Base-by-base conservation (phyloP, 2,888 invertebrate genomes). In the Drosophila diplacantha region DNA sequence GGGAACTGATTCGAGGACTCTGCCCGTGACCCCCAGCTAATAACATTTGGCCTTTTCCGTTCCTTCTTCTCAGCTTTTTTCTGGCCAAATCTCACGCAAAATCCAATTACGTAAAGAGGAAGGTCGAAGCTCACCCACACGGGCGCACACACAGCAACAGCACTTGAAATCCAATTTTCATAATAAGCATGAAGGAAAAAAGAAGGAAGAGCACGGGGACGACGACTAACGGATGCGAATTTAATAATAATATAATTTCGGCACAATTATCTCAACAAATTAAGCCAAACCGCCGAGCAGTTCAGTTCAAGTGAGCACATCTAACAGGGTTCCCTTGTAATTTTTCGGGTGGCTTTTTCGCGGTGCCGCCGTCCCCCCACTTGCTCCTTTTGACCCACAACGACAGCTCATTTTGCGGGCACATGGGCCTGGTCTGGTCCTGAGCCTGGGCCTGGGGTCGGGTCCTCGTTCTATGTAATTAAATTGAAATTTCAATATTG, bases 401-500 rank as follows among this genome's bases (percentile, higher is more conserved):
- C 61, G 52, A 57, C 58, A 64, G 74, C 68, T 71, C 69, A 63
- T 59, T 69, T 68, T 63, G 69, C 53, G 69, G 71, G 69, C 61
- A 59, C 56, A 56, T 56, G 59, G 60, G 54, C 58, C 59, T 39
- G 69, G 49, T 47, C 55, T 56, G 59, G 59, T 51, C 63, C 58
- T 39, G 69, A 44, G 51, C 55, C 52, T 50, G 49, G 53, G 58
- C 64, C 58, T 39, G 69, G 55, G 58, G 70, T 55, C 43, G 68
- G 57, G 54, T 52, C 50, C 75, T 69, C 75, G 75, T 71, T 72
- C 72, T 68, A 81, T 78, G 80, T 80, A 80, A 80, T 80, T 80
- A 80, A 80, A 80, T 83, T 83, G 83, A 83, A 80, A 80, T 80
- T 80, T 80, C 81, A 81, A 80, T 80, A 81, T 82, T 81, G 75